Evolutionary conservation across 2,113 vertebrate genomes (phyloP).

Genomic region (Rhea pennata): DNA sequence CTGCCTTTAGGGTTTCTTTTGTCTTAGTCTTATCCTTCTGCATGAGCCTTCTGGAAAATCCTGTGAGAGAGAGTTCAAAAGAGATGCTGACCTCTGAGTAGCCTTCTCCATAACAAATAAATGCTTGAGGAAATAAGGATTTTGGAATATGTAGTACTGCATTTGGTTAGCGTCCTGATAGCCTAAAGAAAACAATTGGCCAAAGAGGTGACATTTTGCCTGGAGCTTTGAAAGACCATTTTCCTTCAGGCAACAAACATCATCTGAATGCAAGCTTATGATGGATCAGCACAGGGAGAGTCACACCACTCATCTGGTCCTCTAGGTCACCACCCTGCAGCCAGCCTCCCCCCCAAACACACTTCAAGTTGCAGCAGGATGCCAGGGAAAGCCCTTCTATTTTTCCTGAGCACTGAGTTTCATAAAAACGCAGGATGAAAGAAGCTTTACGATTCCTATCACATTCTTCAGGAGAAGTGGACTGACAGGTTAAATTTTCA

Average conservation of each 20-base stretch:
- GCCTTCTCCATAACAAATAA: neutral
- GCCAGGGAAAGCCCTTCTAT: neutral
- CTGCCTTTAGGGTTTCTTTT: neutral
- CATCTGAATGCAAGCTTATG: neutral
- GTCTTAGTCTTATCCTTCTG: neutral
- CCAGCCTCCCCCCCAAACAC: neutral
- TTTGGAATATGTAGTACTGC: neutral
- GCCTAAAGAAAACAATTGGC: neutral
- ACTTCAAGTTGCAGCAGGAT: neutral
- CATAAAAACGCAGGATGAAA: neutral
- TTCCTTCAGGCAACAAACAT: neutral
- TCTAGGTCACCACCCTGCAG: neutral
- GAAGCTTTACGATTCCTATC: neutral
- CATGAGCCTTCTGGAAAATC: neutral
- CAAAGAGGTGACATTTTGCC: neutral
- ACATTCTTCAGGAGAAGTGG: neutral
- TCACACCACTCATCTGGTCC: neutral
- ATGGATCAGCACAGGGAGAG: neutral
- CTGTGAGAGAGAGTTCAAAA: neutral
- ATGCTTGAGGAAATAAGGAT: conserved; percentile 27
- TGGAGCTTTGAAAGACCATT: neutral
- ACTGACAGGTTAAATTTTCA: neutral
- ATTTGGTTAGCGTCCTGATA: neutral
- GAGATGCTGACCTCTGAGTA: conserved; percentile 12
- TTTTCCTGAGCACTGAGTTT: neutral